These are phyloP conservation scores for Micrasema minimum DNA, from an alignment of 1,140 invertebrate genomes.

Conservation along the genomic window DNA sequence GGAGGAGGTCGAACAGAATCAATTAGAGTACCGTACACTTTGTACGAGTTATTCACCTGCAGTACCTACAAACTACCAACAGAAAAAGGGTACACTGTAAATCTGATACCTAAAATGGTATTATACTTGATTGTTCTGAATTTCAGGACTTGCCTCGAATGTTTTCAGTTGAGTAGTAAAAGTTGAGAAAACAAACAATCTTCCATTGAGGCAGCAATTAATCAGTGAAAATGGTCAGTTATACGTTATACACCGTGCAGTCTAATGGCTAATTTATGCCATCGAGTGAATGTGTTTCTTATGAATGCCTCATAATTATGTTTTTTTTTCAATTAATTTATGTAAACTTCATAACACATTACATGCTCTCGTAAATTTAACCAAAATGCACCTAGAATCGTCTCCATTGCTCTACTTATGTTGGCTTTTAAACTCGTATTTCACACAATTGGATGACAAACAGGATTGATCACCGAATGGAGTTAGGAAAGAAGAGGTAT, in stretches of 20 bases:
- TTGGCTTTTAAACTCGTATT: not conserved
- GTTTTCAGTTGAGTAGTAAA: not conserved
- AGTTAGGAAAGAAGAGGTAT: not conserved
- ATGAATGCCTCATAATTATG: constrained; percentile 16
- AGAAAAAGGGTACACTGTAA: no score
- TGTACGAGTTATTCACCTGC: not conserved
- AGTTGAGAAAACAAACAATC: not conserved
- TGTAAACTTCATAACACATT: constrained; percentile 18
- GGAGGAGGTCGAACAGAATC: constrained; percentile 41
- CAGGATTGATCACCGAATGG: not conserved
- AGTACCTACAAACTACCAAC: no score
- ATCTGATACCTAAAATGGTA: no score
- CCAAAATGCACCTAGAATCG: not conserved
- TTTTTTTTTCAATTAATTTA: not conserved
- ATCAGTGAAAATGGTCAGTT: not conserved
- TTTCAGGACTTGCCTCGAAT: not conserved
- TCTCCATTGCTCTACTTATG: not conserved
- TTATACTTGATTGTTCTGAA: not conserved
- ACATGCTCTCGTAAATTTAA: constrained; percentile 7
- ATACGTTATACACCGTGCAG: constrained; percentile 4
- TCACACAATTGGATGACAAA: not conserved
- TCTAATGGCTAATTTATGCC: constrained; percentile 8
- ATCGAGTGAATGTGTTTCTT: constrained; percentile 33
- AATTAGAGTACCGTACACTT: constrained; percentile 48
- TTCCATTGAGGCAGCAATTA: not conserved